phyloP scores from a whole-genome alignment of 2,797 vertebrate species.

The Siniperca undulata region DNA sequence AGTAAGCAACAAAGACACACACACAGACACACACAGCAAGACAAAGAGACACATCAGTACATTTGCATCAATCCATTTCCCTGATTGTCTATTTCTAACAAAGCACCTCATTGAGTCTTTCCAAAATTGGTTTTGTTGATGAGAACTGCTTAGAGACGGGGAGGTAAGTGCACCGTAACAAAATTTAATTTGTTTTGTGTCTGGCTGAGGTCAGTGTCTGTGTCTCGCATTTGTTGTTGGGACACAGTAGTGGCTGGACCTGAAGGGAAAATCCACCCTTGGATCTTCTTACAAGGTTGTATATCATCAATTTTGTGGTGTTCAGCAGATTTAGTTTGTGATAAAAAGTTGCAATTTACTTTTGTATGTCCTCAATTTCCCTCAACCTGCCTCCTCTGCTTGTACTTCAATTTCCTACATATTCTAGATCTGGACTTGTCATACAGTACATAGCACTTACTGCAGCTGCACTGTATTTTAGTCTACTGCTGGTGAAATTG shows the following conservation, averaged over 20 bases:
- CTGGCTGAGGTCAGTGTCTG: constrained; percentile 49
- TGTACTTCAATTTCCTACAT: constrained; percentile 26
- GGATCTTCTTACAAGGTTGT: constrained; percentile 31
- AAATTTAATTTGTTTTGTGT: constrained; percentile 56
- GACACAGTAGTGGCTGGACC: constrained; percentile 4
- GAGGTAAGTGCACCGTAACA: constrained; percentile 25
- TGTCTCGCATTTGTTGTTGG: constrained; percentile 7
- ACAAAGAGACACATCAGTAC: constrained; percentile 51
- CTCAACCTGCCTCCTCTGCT: not conserved
- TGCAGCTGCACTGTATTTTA: constrained; percentile 30
- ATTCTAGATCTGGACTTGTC: not conserved
- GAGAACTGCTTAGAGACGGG: constrained; percentile 25
- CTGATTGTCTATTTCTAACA: constrained; percentile 49
- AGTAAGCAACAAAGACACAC: constrained; percentile 42
- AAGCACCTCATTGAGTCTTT: constrained; percentile 54
- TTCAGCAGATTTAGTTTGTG: constrained; percentile 42
- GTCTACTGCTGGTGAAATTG: constrained; percentile 55
- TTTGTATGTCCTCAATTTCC: constrained; percentile 41
- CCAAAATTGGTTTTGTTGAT: constrained; percentile 51
- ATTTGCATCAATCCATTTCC: constrained; percentile 64
- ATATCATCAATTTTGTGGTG: constrained; percentile 5
- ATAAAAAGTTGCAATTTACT: constrained; percentile 46
- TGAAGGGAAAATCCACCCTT: constrained; percentile 10
- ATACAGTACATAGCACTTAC: constrained; percentile 2
- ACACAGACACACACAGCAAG: constrained; percentile 36